Conservation (phyloP, 2,888 invertebrate species). For the Tuberolachnus salignus region DNA sequence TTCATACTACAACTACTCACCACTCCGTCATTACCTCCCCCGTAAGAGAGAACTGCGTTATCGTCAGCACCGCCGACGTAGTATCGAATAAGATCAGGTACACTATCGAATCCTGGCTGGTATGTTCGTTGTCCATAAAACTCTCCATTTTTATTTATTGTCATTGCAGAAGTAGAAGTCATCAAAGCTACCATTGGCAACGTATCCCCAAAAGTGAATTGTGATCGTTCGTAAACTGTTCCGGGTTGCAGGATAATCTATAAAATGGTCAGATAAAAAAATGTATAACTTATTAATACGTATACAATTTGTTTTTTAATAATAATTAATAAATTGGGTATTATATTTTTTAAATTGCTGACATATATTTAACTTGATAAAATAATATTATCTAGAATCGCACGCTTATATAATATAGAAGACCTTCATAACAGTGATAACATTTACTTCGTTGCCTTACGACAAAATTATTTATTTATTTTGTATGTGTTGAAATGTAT, state of each 20-base stretch:
- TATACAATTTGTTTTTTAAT: too few species aligned
- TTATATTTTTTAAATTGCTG: too few species aligned
- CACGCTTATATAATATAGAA: too few species aligned
- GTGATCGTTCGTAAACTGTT: constrained; percentile 88
- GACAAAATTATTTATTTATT: not conserved
- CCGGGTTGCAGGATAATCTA: constrained; percentile 85
- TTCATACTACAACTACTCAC: not conserved
- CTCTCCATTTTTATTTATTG: not conserved
- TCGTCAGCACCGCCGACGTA: constrained; percentile 90
- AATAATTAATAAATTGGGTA: too few species aligned
- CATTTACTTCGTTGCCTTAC: too few species aligned
- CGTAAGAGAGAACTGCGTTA: constrained; percentile 86
- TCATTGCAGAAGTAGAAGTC: not conserved
- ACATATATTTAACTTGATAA: too few species aligned
- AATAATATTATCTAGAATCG: too few species aligned
- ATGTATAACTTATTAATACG: not conserved
- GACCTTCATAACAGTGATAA: too few species aligned
- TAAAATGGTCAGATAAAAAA: constrained; percentile 56
- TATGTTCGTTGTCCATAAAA: not conserved
- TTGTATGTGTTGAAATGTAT: too few species aligned
- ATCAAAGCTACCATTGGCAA: not conserved
- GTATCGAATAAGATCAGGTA: constrained; percentile 89
- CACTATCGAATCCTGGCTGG: constrained; percentile 78
- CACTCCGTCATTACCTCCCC: constrained; percentile 66
- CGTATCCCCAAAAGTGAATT: constrained; percentile 90